Base-by-base conservation (phyloP, 2,113 vertebrate genomes). In the Brachirus orientalis region DNA sequence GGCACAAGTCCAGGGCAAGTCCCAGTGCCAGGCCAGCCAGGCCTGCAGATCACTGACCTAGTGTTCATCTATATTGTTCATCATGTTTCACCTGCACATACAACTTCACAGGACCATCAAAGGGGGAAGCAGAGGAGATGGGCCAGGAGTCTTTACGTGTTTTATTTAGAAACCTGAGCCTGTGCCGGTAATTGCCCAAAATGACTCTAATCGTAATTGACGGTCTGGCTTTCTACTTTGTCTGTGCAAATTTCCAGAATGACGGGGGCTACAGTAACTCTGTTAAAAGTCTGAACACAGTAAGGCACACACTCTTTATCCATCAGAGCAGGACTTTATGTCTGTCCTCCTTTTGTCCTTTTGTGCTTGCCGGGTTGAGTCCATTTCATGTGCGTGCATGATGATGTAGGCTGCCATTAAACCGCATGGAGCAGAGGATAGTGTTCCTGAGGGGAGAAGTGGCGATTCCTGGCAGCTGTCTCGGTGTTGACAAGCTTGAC, bases 201-300 rank as follows among this genome's bases (percentile, higher is more conserved):
- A 92, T 90, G 86, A 90, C 86, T 83, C 81, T 86, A 89, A 90
- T 90, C 75, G 81, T 90, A 90, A 91, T 86, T 87, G 91, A 90
- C 35, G 86, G 84, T 90, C 90, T 93, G 90, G 83, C 72, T 90
- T 92, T 90, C 79, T 79, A 87, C 72, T 92, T 84, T 87, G 86
- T 87, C 89, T 82, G 64, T 72, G 82, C 59, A 72, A 73, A 86
- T 89, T 90, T 91, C 88, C 86, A 83, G 67, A 16, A 79, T n/a
- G 72, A 85, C 58, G 28, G 68, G 82, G 68, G 61, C 74, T 84
- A 72, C 51, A 46, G 83, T 87, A 82, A 83, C 52, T 76, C 78
- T 59, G 57, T 83, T 79, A 80, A 87, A 83, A 69, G 75, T 77
- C 84, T 86, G 73, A 72, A 85, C 56, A 44, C 60, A 52, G 71